A percentile compares a stretch with the other conserved stretches of the same genome.
These are phyloP conservation scores for Phalacrocorax aristotelis DNA, from an alignment of 2,113 vertebrate species.

Conservation along the genomic window DNA sequence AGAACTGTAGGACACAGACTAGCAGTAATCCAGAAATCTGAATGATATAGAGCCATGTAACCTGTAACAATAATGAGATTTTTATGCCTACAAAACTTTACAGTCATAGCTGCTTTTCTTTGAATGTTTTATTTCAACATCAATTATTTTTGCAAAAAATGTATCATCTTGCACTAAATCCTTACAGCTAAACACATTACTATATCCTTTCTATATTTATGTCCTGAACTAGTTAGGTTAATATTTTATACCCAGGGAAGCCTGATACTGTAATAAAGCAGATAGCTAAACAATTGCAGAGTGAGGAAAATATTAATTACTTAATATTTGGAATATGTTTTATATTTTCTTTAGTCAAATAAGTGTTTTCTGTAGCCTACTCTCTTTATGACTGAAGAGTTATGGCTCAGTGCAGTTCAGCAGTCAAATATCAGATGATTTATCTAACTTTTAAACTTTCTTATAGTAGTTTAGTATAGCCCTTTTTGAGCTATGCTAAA, in stretches of 20 bases:
- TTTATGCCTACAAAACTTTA: not conserved
- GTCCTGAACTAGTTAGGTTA: not conserved
- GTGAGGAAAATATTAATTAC: not conserved
- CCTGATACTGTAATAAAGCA: not conserved
- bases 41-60: constrained; percentile 82
- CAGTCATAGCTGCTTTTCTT: not conserved
- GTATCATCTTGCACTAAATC: not conserved
- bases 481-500: not conserved
- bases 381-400: not conserved
- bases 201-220: not conserved
- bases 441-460: not conserved
- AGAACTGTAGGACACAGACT: constrained; percentile 93
- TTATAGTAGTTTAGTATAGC: not conserved
- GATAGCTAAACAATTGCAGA: not conserved
- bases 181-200: not conserved
- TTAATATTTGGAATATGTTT: not conserved
- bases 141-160: not conserved
- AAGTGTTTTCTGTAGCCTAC: not conserved
- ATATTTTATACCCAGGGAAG: not conserved
- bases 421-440: not conserved
- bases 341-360: not conserved
- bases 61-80: constrained; percentile 71
- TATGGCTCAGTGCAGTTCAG: not conserved
- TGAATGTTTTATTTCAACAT: not conserved
- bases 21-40: constrained; percentile 85